These are phyloP conservation scores for Gerosis bhagava DNA, from an alignment of 2,888 invertebrate genomes.

Conservation along the genomic window DNA sequence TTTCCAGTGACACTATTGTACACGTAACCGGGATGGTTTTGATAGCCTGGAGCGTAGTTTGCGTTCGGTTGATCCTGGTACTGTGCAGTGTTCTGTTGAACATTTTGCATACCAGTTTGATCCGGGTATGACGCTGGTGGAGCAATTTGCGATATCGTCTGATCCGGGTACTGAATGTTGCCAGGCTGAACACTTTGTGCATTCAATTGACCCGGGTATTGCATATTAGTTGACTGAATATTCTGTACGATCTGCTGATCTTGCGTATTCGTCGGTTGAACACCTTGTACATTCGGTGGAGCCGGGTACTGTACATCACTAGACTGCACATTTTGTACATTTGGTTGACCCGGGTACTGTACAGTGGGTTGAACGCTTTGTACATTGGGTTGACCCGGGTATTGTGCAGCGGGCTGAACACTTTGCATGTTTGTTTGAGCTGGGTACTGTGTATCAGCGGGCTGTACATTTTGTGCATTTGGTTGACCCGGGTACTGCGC, in stretches of 20 bases:
- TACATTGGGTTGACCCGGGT: no score
- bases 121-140: no score
- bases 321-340: no score
- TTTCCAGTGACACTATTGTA: slow-evolving; percentile 79
- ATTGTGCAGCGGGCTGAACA: slow-evolving; percentile 24
- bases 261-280: no score
- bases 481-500: slow-evolving; percentile 9
- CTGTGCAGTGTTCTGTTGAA: slow-evolving; percentile 4
- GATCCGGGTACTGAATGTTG: no score
- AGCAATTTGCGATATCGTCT: background rate
- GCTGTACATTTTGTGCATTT: slow-evolving; percentile 41
- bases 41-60: slow-evolving; percentile 55
- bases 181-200: no score
- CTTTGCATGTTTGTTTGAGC: slow-evolving; percentile 13
- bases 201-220: no score
- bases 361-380: no score
- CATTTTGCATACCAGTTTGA: slow-evolving; percentile 1
- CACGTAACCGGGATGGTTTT: slow-evolving; percentile 84
- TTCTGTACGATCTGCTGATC: no score
- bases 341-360: no score
- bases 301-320: no score
- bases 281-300: background rate
- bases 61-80: slow-evolving; percentile 44
- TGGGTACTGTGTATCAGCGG: slow-evolving; percentile 38
- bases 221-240: no score